phyloP scores from a whole-genome alignment of 2,888 invertebrate genomes.

The Ligdia adustata region DNA sequence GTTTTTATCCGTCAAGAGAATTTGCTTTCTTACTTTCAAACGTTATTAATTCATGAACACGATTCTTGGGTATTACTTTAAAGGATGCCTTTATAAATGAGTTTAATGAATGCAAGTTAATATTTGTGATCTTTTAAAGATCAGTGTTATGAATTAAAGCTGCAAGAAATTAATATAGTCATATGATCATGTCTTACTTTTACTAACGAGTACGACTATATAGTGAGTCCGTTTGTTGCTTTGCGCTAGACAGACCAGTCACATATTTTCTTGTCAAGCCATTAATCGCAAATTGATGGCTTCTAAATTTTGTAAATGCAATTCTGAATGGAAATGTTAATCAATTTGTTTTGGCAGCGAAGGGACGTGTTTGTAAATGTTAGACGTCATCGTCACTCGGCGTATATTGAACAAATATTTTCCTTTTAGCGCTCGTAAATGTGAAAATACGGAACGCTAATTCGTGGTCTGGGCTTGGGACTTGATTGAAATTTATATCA shows the following conservation, averaged over 20 bases:
- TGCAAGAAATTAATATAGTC: too few relatives aligned
- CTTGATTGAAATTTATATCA: too few relatives aligned
- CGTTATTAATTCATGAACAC: constrained; percentile 1
- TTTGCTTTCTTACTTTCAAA: too few relatives aligned
- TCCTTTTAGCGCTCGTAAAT: constrained; percentile 29
- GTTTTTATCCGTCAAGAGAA: constrained; percentile 7
- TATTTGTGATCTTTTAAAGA: too few relatives aligned
- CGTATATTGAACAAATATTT: constrained; percentile 28
- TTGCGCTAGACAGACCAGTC: too few relatives aligned
- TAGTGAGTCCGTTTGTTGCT: too few relatives aligned
- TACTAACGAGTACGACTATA: too few relatives aligned
- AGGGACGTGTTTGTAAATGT: constrained; percentile 24
- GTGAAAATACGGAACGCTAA: constrained; percentile 24
- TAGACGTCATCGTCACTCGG: constrained; percentile 9
- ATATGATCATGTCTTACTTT: too few relatives aligned
- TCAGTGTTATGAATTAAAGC: too few relatives aligned
- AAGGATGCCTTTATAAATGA: not conserved
- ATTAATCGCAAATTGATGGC: constrained; percentile 36
- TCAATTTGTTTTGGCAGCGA: constrained; percentile 26
- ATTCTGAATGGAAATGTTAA: constrained; percentile 22
- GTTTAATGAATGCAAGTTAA: too few relatives aligned
- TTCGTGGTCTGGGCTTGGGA: not conserved
- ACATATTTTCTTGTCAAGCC: constrained; percentile 40
- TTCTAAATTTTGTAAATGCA: constrained; percentile 5
- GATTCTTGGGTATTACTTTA: not conserved